These are phyloP conservation scores for Drosophila mimica DNA, from an alignment of 2,888 invertebrate genomes.

Conservation along the genomic window DNA sequence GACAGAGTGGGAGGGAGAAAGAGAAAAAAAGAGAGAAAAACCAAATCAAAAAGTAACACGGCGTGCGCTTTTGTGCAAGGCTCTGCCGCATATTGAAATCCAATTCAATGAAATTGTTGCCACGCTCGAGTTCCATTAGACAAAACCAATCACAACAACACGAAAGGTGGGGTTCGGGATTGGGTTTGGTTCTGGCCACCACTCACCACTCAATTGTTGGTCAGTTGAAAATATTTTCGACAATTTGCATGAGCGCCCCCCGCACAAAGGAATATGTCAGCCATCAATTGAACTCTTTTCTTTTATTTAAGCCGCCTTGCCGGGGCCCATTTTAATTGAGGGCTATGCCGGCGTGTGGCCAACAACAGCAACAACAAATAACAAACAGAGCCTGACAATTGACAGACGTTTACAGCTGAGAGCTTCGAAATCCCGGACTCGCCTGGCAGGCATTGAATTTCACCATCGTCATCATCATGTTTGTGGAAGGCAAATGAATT, in stretches of 20 bases:
- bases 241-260: conserved; percentile 73
- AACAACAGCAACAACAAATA: conserved; percentile 57
- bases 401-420: conserved; percentile 55
- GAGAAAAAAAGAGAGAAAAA: conserved; percentile 18
- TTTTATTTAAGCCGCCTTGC: conserved; percentile 47
- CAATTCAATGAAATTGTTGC: conserved; percentile 81
- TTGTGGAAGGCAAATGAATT: conserved; percentile 58
- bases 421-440: conserved; percentile 25
- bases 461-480: conserved; percentile 45
- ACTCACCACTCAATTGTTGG: conserved; percentile 72
- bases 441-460: conserved; percentile 63
- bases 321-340: conserved; percentile 76
- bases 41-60: conserved; percentile 68
- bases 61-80: conserved; percentile 43
- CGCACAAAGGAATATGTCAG: conserved; percentile 78
- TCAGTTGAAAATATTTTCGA: conserved; percentile 80
- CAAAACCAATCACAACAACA: conserved; percentile 82
- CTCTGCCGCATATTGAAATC: conserved; percentile 78
- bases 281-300: conserved; percentile 80
- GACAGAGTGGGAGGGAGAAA: neutral
- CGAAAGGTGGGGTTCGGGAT: conserved; percentile 35
- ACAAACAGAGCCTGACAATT: conserved; percentile 58
- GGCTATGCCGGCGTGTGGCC: conserved; percentile 70
- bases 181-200: neutral
- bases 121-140: conserved; percentile 84